Evolutionary conservation across 2,797 vertebrate genomes (phyloP).

Genomic region (Balearica regulorum): DNA sequence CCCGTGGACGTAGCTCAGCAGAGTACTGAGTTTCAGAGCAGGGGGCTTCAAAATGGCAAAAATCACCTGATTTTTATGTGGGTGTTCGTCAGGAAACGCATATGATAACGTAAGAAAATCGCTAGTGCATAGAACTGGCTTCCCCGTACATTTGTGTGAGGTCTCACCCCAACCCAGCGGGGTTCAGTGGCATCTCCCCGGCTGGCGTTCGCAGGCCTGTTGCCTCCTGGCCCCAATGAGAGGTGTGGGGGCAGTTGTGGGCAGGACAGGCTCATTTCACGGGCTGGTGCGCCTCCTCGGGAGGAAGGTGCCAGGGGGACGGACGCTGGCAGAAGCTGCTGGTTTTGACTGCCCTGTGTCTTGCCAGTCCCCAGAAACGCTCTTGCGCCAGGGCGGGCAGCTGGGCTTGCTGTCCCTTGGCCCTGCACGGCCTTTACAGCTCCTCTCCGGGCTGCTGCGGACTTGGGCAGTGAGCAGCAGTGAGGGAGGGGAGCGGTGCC

Average conservation of each 20-base stretch:
- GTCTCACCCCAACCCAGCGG: background rate
- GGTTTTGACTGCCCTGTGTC: background rate
- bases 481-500: background rate
- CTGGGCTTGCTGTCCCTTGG: background rate
- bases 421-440: background rate
- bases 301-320: rapidly evolving
- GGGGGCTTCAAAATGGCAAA: background rate
- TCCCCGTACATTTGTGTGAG: rapidly evolving
- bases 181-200: background rate
- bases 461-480: background rate
- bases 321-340: background rate
- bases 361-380: background rate
- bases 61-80: background rate
- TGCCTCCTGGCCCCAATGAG: background rate
- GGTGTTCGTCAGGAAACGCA: background rate
- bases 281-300: background rate
- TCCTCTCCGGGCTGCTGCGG: background rate
- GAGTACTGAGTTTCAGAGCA: background rate
- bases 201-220: rapidly evolving
- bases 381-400: rapidly evolving
- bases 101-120: background rate
- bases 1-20: rapidly evolving
- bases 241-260: rapidly evolving
- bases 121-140: background rate
- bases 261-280: background rate